phyloP scores from a whole-genome alignment of 2,113 vertebrate species.

The Corythornis vintsioides region DNA sequence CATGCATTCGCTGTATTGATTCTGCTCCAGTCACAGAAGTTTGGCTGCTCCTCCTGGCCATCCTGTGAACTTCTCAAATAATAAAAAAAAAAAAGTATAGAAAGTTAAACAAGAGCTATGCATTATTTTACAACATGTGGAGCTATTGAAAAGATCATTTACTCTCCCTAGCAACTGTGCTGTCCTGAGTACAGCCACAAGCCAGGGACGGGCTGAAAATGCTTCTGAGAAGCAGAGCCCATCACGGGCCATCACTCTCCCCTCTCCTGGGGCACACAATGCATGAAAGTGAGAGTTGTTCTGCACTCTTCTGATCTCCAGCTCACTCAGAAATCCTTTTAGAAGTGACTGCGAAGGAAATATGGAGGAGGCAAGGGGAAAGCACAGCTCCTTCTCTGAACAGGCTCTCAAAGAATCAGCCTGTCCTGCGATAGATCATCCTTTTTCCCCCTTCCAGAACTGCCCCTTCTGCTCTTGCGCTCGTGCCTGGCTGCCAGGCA shows the following conservation, averaged over 20 bases:
- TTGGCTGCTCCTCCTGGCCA: slow-evolving; percentile 60
- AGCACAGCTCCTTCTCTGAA: not conserved
- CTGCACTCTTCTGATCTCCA: not conserved
- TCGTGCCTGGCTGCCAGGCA: not conserved
- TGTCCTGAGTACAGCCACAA: not conserved
- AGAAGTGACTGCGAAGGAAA: not conserved
- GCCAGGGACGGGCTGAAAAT: not conserved
- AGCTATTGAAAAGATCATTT: not conserved
- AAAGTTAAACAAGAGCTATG: not conserved
- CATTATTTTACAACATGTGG: not conserved
- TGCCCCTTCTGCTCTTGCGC: not conserved
- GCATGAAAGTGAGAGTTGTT: not conserved
- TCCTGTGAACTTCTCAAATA: slow-evolving; percentile 28
- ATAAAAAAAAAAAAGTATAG: slow-evolving; percentile 7
- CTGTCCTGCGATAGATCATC: not conserved
- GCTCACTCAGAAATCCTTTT: not conserved
- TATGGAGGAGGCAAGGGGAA: not conserved
- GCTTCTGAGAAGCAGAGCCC: not conserved
- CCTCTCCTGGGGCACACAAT: not conserved
- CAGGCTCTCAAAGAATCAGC: not conserved
- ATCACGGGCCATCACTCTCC: not conserved
- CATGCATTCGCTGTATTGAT: slow-evolving; percentile 43
- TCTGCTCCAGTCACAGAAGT: slow-evolving; percentile 50
- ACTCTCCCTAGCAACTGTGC: not conserved
- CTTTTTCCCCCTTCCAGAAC: not conserved